Evolutionary conservation across 2,113 vertebrate genomes (phyloP), one percentile per base, ranked within the genome.

Genomic region (Okapia johnstoni): DNA sequence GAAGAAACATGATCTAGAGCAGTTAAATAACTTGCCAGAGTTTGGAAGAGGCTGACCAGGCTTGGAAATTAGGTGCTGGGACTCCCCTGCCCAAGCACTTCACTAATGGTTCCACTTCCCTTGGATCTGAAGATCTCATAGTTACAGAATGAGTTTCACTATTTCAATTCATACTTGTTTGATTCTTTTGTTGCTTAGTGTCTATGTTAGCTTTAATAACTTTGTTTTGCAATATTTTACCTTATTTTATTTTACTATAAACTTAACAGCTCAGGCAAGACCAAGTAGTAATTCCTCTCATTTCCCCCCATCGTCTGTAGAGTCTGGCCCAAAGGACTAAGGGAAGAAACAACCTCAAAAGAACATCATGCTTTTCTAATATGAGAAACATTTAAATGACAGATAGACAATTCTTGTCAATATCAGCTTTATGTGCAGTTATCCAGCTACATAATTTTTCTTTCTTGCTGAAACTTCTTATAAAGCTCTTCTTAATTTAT

Each of bases 401-500:
- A 96, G 87, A 86, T 52, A 97, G 61, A 84, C 96, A 70, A 79
- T 36, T 85, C 79, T 85, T 95, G 73, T 93, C 86, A 52, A 40
- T 11, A 88, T 52, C 54, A 48, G 48, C 54, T 97, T 88, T 97
- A 63, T 83, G 28, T 73, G 14, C 70, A 97, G 76, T 85, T 76
- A 86, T 94, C 61, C 88, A 85, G 77, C n/a, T 97, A 80, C 76
- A 83, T 96, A 83, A 77, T 57, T 86, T 73, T 94, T 94, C 61
- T 84, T 81, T 54, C 80, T 90, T 88, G 33, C 26, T 93, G 43
- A 73, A 85, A 96, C 60, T 94, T 95, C n/a, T 81, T 46, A 89
- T 88, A 92, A 55, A 95, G 55, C 92, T 95, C 50, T 81, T 93
- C 86, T 36, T 90, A 73, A 0, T 96, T 98, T 97, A 98, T 94